These are phyloP conservation scores for Clistopyga incitator DNA, from an alignment of 2,888 invertebrate genomes.

Conservation along the genomic window DNA sequence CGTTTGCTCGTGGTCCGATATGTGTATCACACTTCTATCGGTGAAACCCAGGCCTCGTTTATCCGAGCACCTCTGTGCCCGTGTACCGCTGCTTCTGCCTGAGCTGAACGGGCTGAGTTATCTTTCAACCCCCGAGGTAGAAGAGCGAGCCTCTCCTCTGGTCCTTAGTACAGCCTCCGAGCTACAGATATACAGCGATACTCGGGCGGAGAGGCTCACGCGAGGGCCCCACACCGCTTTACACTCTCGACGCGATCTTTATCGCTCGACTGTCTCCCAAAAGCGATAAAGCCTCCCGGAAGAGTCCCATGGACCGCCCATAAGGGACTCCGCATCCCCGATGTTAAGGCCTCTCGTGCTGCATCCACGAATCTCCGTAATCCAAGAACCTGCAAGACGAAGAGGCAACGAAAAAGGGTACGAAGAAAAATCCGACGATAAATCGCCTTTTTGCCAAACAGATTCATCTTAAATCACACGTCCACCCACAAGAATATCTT, in stretches of 20 bases:
- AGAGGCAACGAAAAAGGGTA: conserved; percentile 19
- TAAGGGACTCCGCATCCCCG: conserved; percentile 33
- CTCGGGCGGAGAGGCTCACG: conserved; percentile 14
- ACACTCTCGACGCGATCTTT: conserved; percentile 67
- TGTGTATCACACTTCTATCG: conserved; percentile 39
- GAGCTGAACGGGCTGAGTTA: conserved; percentile 50
- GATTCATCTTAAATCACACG: conserved; percentile 62
- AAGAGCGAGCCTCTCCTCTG: conserved; percentile 4
- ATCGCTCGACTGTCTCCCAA: conserved; percentile 65
- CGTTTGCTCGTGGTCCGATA: conserved; percentile 6
- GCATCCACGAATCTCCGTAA: conserved; percentile 28
- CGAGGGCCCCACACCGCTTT: conserved; percentile 52
- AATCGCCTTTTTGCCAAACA: conserved; percentile 50
- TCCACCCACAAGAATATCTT: conserved; percentile 39
- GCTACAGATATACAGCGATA: conserved; percentile 25
- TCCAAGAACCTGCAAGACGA: conserved; percentile 24
- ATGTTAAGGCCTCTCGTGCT: conserved; percentile 4
- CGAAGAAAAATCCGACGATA: conserved; percentile 42
- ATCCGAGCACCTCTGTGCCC: conserved; percentile 16
- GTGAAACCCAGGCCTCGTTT: conserved; percentile 5
- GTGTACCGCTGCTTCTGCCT: background rate
- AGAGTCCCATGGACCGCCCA: conserved; percentile 56
- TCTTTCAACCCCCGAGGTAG: conserved; percentile 43
- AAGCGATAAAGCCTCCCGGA: conserved; percentile 69
- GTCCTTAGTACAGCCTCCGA: conserved; percentile 6